Percentiles rank a stretch among this genome's conserved stretches.
Conservation (phyloP, 2,113 vertebrate genomes). For the Pedionomus torquatus region DNA sequence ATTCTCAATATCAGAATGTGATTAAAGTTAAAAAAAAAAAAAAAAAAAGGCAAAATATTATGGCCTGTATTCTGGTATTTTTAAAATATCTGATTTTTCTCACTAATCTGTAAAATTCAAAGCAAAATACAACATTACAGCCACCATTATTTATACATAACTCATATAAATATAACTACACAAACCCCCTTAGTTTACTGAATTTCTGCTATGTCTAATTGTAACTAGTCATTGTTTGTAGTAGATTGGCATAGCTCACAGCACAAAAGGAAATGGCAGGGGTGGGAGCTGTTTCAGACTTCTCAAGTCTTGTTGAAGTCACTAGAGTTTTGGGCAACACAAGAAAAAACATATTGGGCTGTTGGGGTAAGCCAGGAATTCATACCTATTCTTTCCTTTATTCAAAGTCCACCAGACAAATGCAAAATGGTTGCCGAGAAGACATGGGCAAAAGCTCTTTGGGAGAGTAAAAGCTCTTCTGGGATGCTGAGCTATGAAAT, state of each 20-base stretch:
- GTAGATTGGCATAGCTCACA: rapidly evolving
- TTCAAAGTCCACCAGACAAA: neutral
- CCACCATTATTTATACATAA: neutral
- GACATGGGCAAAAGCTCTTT: neutral
- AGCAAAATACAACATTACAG: neutral
- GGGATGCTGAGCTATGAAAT: rapidly evolving
- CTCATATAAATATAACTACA: neutral
- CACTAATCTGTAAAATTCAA: neutral
- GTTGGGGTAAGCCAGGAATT: neutral
- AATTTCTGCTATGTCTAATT: rapidly evolving
- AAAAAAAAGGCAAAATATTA: neutral
- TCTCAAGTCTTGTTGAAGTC: rapidly evolving
- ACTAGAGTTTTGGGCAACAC: neutral
- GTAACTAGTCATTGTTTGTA: neutral
- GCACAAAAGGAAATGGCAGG: neutral
- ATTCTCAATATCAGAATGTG: constrained; percentile 27
- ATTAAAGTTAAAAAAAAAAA: neutral
- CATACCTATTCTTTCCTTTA: neutral
- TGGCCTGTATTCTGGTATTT: neutral
- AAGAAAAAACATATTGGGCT: neutral
- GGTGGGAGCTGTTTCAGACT: rapidly evolving
- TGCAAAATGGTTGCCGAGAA: neutral
- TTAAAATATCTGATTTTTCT: neutral
- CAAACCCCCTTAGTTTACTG: rapidly evolving
- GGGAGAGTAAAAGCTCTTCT: neutral